Evolutionary conservation across 1,140 invertebrate genomes (phyloP), one percentile per base, ranked within the genome.

Genomic region (Drosophila pruinosa): DNA sequence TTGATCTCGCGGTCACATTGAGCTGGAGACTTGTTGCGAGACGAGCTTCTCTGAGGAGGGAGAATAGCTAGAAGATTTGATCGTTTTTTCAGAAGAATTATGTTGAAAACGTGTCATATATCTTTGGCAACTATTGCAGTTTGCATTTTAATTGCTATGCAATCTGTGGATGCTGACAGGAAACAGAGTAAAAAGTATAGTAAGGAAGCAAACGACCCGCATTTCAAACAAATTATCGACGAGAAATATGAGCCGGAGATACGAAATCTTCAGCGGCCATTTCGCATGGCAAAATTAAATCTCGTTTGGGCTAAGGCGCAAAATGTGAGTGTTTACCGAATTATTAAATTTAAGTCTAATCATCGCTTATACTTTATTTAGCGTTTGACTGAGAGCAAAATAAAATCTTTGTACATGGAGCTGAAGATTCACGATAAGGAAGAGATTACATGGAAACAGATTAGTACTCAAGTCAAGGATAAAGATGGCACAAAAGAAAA

Each of bases 391-490:
- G 95, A 97, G 78, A 92, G 94, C 4, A 98, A 98, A 91, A 91
- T 98, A 4, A 96, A 96, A 78, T 96, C 96, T 0, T 89, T 98
- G 10, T 97, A 96, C 76, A 96, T 95, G 88, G 97, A 98, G 89
- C 91, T 99, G 0, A 97, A 96, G 92, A 94, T 98, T 39, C 97
- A 98, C 61, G 97, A 99, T 80, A 98, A 98, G 92, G 95, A 98
- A 91, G 97, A 98, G 92, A 92, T 97, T 8, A 93, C 94, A 0
- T 94, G 94, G 76, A 99, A 99, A 91, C 95, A 95, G 82, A 86
- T 96, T 0, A 97, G 95, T 78, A 93, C 94, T 58, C 96, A 98
- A 77, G 96, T 96, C 28, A 94, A 94, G 69, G 97, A 98, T 92
- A 95, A 96, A 86, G 96, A 96, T 86, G 97, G 97, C 0, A 81